Evolutionary conservation across 2,113 vertebrate genomes (phyloP).

Genomic region (Bubo bubo): DNA sequence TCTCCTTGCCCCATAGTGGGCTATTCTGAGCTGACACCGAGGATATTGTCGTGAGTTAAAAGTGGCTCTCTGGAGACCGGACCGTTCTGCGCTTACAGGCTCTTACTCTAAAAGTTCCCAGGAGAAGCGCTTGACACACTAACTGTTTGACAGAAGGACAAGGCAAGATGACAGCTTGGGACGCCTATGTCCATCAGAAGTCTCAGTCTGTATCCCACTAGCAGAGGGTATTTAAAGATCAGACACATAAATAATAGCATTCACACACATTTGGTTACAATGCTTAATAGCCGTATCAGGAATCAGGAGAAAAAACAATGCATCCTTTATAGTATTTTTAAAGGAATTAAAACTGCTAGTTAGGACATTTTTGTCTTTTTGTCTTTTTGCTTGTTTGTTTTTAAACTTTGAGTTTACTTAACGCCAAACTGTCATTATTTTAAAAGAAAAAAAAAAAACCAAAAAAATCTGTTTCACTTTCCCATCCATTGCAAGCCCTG

Average conservation of each 20-base stretch:
- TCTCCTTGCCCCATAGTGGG: constrained; percentile 78
- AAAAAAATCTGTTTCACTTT: neutral
- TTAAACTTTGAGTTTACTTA: neutral
- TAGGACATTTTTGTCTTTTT: neutral
- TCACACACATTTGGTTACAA: constrained; percentile 39
- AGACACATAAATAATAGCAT: constrained; percentile 55
- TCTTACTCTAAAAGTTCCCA: constrained; percentile 49
- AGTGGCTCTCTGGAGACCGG: constrained; percentile 77
- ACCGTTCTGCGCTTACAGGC: constrained; percentile 21
- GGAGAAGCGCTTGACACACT: constrained; percentile 72
- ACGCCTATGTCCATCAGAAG: constrained; percentile 35
- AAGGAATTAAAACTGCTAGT: neutral
- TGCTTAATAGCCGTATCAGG: constrained; percentile 19
- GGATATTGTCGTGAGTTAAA: constrained; percentile 76
- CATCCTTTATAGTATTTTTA: constrained; percentile 27
- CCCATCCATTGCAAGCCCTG: neutral
- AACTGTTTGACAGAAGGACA: constrained; percentile 71
- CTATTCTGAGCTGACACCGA: constrained; percentile 79
- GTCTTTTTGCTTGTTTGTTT: neutral
- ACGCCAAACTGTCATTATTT: neutral
- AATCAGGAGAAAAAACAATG: constrained; percentile 38
- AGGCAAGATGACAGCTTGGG: constrained; percentile 65
- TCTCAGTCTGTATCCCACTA: constrained; percentile 38
- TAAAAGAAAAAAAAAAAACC: neutral
- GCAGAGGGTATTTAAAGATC: constrained; percentile 65